These are phyloP conservation scores for Rhabdophis nuchalis DNA, from an alignment of 2,797 vertebrate genomes.

Conservation along the genomic window DNA sequence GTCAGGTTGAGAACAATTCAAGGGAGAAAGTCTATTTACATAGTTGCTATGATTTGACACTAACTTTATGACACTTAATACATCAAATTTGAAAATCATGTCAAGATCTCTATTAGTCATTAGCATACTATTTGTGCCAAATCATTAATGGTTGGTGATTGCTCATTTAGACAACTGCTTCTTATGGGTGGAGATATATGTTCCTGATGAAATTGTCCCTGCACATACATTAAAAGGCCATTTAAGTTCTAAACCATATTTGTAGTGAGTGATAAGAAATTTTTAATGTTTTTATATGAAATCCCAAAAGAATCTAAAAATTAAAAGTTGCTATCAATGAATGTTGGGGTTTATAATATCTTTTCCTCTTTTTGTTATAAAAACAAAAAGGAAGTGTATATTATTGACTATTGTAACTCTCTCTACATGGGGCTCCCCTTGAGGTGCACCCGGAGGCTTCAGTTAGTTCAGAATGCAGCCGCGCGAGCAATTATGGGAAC, in stretches of 20 bases:
- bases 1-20: not conserved
- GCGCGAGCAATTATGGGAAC: no score
- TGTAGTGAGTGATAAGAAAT: not conserved
- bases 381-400: not conserved
- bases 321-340: constrained; percentile 47
- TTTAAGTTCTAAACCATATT: not conserved
- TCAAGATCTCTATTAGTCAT: not conserved
- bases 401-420: no score
- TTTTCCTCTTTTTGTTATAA: constrained; percentile 38
- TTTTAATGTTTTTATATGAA: not conserved
- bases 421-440: no score
- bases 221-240: not conserved
- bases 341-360: constrained; percentile 45
- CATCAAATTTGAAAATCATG: not conserved
- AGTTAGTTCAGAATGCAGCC: no score
- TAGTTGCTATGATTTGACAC: not conserved
- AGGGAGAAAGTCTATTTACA: not conserved
- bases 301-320: constrained; percentile 25
- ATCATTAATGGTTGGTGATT: not conserved
- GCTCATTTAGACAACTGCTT: not conserved
- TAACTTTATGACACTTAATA: not conserved
- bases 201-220: not conserved
- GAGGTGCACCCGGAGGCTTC: no score
- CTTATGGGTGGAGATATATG: not conserved
- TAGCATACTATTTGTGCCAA: not conserved